These are phyloP conservation scores for Drosophila subsilvestris DNA, from an alignment of 2,888 invertebrate species.

Conservation along the genomic window DNA sequence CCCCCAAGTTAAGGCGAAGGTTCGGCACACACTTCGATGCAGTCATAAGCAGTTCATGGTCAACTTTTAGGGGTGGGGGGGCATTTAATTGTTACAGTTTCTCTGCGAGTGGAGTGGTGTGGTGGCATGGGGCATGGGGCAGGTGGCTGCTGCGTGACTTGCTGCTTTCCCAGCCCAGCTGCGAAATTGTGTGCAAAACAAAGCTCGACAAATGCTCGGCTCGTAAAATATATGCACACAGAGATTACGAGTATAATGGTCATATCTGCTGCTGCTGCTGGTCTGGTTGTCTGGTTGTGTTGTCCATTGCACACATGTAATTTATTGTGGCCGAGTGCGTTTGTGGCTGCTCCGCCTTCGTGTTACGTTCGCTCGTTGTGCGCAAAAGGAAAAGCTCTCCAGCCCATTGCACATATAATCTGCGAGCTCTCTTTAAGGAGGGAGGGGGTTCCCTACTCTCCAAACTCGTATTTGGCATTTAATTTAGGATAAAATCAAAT, in stretches of 20 bases:
- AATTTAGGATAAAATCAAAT: constrained; percentile 17
- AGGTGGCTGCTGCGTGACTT: constrained; percentile 24
- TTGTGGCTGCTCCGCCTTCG: constrained; percentile 4
- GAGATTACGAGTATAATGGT: constrained; percentile 18
- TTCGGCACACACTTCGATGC: constrained; percentile 20
- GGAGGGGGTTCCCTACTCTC: background rate
- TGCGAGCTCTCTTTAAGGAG: background rate
- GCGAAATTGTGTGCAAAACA: constrained; percentile 44
- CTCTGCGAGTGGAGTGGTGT: background rate
- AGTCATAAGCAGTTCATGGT: constrained; percentile 44
- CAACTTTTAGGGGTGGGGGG: constrained; percentile 17
- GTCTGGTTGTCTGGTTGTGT: background rate
- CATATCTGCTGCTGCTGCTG: background rate
- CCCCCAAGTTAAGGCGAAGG: constrained; percentile 61
- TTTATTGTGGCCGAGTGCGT: constrained; percentile 22
- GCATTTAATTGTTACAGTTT: constrained; percentile 32
- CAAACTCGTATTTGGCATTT: constrained; percentile 11
- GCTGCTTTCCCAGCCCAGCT: constrained; percentile 20
- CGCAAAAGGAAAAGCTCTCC: constrained; percentile 31
- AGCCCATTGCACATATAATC: constrained; percentile 11
- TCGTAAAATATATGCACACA: constrained; percentile 20
- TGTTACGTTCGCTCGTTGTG: constrained; percentile 31
- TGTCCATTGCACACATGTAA: constrained; percentile 24
- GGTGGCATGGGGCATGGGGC: too few species aligned
- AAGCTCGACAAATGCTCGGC: constrained; percentile 22